Conservation (phyloP, 2,113 vertebrate genomes). For the rat (Rattus norvegicus) region GRCr8 NC_086031.1:106326001-106326500, state of each 20-base stretch:
- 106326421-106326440: not conserved
- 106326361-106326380: not conserved
- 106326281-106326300: not conserved
- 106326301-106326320: not conserved
- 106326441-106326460: not conserved
- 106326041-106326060: not conserved
- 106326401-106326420: not conserved
- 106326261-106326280: not conserved
- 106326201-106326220: not conserved
- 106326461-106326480: not conserved
- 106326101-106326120: not conserved
- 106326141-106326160: not conserved
- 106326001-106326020: rapidly evolving
- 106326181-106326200: not conserved
- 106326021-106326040: not conserved
- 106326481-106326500: constrained; percentile 18
- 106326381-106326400: not conserved
- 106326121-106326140: not conserved
- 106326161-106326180: not conserved
- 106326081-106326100: not conserved
- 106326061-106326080: not conserved
- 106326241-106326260: not conserved
- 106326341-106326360: not conserved
- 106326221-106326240: constrained; percentile 19
- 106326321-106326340: not conserved